phyloP scores from a whole-genome alignment of 92 coral and sea anemone genomes.

The Isaurus tuberculatus region DNA sequence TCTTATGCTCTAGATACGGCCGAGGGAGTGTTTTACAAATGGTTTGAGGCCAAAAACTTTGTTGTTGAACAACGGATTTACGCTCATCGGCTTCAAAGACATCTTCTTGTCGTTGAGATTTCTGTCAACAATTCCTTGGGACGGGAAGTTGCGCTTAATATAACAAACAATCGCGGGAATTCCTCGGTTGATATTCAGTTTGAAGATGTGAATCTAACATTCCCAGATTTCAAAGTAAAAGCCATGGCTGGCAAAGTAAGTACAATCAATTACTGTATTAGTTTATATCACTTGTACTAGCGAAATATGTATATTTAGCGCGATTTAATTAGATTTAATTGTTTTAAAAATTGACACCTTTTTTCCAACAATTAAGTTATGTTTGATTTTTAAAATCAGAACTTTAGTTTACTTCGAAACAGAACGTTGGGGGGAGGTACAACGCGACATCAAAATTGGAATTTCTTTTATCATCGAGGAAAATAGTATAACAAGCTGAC shows the following conservation, averaged over 20 bases:
- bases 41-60: conserved; percentile 69
- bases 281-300: no score
- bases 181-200: conserved; percentile 71
- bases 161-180: conserved; percentile 61
- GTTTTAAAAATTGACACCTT: no score
- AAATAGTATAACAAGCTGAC: no score
- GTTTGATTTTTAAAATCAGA: no score
- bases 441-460: no score
- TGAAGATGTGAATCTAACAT: conserved; percentile 38
- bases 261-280: no score
- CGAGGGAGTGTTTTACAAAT: conserved; percentile 81
- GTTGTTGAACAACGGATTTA: conserved; percentile 74
- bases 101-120: conserved; percentile 76
- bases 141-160: conserved; percentile 50
- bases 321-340: no score
- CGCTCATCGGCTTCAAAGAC: conserved; percentile 79
- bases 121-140: conserved; percentile 59
- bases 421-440: no score
- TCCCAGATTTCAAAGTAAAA: conserved; percentile 47
- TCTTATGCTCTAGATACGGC: conserved; percentile 75
- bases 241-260: conserved; percentile 83
- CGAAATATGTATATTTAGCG: no score
- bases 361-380: no score
- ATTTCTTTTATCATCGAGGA: no score
- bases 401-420: no score